Conservation (phyloP, 2,888 invertebrate genomes). For the Leptothorax acervorum region DNA sequence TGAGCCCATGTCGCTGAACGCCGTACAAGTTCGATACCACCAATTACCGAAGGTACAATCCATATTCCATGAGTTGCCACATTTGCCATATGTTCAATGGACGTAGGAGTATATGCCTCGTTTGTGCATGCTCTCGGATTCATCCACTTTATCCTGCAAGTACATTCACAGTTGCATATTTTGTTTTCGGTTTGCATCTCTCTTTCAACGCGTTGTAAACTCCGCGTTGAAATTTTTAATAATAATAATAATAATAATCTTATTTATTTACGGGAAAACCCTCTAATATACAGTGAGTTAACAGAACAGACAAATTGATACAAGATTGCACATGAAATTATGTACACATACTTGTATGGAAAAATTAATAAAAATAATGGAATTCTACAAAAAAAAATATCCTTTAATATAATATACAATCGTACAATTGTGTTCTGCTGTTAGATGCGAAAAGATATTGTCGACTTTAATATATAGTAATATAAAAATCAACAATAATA, state of each 20-base stretch:
- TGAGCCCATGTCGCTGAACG: conserved; percentile 92
- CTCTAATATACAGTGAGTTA: too few species aligned
- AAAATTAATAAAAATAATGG: neutral
- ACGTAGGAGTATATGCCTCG: conserved; percentile 94
- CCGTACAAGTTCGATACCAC: conserved; percentile 91
- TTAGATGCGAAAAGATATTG: too few species aligned
- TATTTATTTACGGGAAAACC: too few species aligned
- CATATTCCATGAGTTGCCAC: conserved; percentile 96
- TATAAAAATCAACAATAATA: too few species aligned
- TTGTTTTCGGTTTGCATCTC: too few species aligned
- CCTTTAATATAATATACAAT: neutral
- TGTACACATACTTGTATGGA: too few species aligned
- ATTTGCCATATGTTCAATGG: conserved; percentile 96
- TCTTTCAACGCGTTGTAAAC: too few species aligned
- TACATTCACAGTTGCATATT: too few species aligned
- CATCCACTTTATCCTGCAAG: conserved; percentile 90
- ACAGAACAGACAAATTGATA: too few species aligned
- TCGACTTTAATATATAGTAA: too few species aligned
- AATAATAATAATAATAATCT: neutral
- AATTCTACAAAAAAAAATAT: neutral
- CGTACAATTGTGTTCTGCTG: neutral
- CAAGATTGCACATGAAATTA: neutral
- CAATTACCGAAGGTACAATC: conserved; percentile 94
- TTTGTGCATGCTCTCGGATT: conserved; percentile 91
- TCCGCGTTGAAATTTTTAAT: neutral